These are phyloP conservation scores for Catharus minimus DNA, from an alignment of 2,113 vertebrate genomes.

Conservation along the genomic window DNA sequence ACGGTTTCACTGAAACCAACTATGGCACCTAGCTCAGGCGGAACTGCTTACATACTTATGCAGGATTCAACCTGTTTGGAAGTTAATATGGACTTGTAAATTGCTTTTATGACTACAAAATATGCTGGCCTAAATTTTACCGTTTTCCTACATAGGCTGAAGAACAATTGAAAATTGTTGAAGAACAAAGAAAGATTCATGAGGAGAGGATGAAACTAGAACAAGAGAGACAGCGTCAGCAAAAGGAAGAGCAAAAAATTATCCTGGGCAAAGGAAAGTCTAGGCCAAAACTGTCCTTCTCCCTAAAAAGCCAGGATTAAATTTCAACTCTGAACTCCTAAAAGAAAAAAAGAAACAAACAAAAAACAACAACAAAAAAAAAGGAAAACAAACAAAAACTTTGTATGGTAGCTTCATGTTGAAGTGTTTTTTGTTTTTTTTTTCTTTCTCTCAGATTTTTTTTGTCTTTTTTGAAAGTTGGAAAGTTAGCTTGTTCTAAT, in stretches of 20 bases:
- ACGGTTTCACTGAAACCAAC: slow-evolving; percentile 3
- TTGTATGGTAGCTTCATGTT: slow-evolving; percentile 94
- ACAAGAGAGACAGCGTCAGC: slow-evolving; percentile 96
- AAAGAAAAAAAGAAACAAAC: slow-evolving; percentile 49
- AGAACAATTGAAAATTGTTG: slow-evolving; percentile 99
- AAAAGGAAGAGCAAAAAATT: slow-evolving; percentile 99
- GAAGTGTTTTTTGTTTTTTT: slow-evolving; percentile 77
- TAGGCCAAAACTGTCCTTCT: slow-evolving; percentile 97
- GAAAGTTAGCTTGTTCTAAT: slow-evolving; percentile 84
- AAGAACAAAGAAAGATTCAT: slow-evolving; percentile 99
- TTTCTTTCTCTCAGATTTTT: background rate
- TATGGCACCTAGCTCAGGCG: background rate
- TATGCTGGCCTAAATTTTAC: slow-evolving; percentile 15
- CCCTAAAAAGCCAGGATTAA: slow-evolving; percentile 95
- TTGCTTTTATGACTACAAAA: slow-evolving; percentile 16
- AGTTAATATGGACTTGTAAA: background rate
- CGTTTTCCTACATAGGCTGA: slow-evolving; percentile 84
- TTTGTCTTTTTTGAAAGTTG: slow-evolving; percentile 73
- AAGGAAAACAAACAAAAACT: slow-evolving; percentile 65
- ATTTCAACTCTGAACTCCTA: slow-evolving; percentile 78
- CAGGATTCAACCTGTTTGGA: slow-evolving; percentile 28
- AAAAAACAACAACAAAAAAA: slow-evolving; percentile 29
- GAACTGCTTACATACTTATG: background rate
- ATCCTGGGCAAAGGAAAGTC: slow-evolving; percentile 99
- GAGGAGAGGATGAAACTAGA: slow-evolving; percentile 99